A percentile compares a stretch with the other conserved stretches of the same genome.
Conservation (phyloP, 2,888 invertebrate species). For the Invenusta paracnida region DNA sequence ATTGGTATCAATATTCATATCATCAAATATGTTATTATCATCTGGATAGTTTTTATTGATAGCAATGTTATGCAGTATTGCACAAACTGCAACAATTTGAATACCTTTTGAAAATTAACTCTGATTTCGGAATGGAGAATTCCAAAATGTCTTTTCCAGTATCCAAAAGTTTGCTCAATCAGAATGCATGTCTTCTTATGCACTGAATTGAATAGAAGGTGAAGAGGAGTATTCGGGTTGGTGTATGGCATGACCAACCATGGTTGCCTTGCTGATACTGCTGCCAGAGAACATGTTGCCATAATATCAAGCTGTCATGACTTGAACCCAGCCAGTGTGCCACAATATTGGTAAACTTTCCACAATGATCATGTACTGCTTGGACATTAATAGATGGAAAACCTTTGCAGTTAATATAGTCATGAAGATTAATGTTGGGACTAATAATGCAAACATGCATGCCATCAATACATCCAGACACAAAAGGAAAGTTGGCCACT, state of each 20-base stretch:
- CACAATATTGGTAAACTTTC: constrained; percentile 3
- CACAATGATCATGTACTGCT: neutral
- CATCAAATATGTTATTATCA: neutral
- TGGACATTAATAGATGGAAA: neutral
- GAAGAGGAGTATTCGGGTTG: neutral
- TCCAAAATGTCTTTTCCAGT: neutral
- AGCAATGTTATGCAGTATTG: neutral
- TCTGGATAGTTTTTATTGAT: neutral
- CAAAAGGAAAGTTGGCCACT: neutral
- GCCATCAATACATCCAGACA: neutral
- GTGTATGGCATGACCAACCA: neutral
- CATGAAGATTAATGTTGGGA: neutral
- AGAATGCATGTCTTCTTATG: neutral
- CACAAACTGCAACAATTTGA: neutral
- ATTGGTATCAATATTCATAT: neutral
- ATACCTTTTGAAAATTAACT: neutral
- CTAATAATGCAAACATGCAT: neutral
- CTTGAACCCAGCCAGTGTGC: neutral
- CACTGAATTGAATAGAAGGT: neutral
- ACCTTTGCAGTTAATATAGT: neutral
- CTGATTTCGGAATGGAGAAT: neutral
- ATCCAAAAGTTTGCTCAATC: neutral
- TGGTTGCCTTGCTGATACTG: neutral
- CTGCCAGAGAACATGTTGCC: neutral
- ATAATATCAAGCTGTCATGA: neutral